These are phyloP conservation scores for Phthorimaea operculella DNA, from an alignment of 1,140 invertebrate genomes.

Conservation along the genomic window DNA sequence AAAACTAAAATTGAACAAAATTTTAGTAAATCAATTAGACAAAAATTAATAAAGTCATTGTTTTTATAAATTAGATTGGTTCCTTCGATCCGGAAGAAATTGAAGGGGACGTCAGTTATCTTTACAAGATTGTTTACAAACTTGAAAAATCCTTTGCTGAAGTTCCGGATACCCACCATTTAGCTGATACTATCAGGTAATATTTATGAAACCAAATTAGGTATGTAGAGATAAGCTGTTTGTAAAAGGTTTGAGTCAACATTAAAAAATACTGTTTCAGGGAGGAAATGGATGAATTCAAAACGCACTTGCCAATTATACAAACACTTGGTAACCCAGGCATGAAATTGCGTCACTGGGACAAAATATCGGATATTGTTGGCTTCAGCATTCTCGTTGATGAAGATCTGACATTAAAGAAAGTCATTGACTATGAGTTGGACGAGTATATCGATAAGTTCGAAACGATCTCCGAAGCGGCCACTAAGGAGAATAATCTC, in stretches of 20 bases:
- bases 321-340: slow-evolving; percentile 94
- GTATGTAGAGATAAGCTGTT: not conserved
- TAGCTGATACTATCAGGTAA: slow-evolving; percentile 73
- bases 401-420: slow-evolving; percentile 84
- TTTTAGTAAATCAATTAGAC: not conserved
- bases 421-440: slow-evolving; percentile 93
- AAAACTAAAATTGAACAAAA: not conserved
- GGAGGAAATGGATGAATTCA: slow-evolving; percentile 88
- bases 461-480: slow-evolving; percentile 92
- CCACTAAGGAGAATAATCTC: slow-evolving; percentile 94
- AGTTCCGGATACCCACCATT: slow-evolving; percentile 72
- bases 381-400: slow-evolving; percentile 92
- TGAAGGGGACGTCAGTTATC: slow-evolving; percentile 82
- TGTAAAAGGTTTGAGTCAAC: not conserved
- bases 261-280: slow-evolving; percentile 36
- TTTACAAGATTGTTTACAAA: slow-evolving; percentile 86
- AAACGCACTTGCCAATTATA: slow-evolving; percentile 90
- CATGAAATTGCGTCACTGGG: slow-evolving; percentile 94
- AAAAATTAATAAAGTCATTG: not conserved
- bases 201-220: not conserved
- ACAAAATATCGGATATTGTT: slow-evolving; percentile 94
- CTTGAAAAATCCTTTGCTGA: slow-evolving; percentile 88
- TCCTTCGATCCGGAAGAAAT: slow-evolving; percentile 90
- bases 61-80: slow-evolving; percentile 70
- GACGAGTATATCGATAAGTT: slow-evolving; percentile 93